A percentile compares a stretch with the other conserved stretches of the same genome.
These are phyloP conservation scores for Orgyia antiqua DNA, from an alignment of 2,888 invertebrate species.

Conservation along the genomic window DNA sequence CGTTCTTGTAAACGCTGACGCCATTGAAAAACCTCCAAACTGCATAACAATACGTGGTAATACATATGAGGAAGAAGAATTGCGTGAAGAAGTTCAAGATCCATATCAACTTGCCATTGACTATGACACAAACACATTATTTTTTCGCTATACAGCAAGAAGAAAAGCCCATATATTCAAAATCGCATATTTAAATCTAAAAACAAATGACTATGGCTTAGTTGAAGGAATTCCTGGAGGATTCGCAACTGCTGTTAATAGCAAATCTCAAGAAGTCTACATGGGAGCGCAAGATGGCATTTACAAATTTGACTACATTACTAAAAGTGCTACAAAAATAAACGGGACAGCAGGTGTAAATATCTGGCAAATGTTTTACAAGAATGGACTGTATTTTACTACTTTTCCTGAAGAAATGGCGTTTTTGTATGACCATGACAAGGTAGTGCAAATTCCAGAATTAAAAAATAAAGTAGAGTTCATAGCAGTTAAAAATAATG, in stretches of 20 bases:
- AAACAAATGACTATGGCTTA: slow-evolving; percentile 34
- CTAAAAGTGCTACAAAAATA: slow-evolving; percentile 32
- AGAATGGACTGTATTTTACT: slow-evolving; percentile 49
- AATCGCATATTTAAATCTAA: slow-evolving; percentile 43
- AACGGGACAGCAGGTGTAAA: slow-evolving; percentile 26
- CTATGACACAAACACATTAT: slow-evolving; percentile 47
- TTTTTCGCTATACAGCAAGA: slow-evolving; percentile 47
- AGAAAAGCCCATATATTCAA: slow-evolving; percentile 27
- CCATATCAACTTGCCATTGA: slow-evolving; percentile 57
- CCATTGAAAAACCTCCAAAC: neutral
- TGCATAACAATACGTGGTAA: slow-evolving; percentile 8
- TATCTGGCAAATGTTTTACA: slow-evolving; percentile 59
- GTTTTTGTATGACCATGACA: slow-evolving; percentile 26
- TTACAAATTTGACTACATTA: slow-evolving; percentile 40
- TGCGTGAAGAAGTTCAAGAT: slow-evolving; percentile 30
- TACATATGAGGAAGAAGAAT: slow-evolving; percentile 27
- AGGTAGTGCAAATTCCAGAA: slow-evolving; percentile 21
- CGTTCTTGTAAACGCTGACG: no score
- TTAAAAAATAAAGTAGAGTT: slow-evolving; percentile 28
- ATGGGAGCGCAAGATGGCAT: slow-evolving; percentile 51
- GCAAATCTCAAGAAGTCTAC: slow-evolving; percentile 36
- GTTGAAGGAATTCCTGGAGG: slow-evolving; percentile 42
- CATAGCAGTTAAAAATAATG: slow-evolving; percentile 29
- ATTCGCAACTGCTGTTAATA: slow-evolving; percentile 50
- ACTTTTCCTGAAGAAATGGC: slow-evolving; percentile 38